These are phyloP conservation scores for Mycalesis mineus DNA, from an alignment of 2,888 invertebrate species.

Conservation along the genomic window DNA sequence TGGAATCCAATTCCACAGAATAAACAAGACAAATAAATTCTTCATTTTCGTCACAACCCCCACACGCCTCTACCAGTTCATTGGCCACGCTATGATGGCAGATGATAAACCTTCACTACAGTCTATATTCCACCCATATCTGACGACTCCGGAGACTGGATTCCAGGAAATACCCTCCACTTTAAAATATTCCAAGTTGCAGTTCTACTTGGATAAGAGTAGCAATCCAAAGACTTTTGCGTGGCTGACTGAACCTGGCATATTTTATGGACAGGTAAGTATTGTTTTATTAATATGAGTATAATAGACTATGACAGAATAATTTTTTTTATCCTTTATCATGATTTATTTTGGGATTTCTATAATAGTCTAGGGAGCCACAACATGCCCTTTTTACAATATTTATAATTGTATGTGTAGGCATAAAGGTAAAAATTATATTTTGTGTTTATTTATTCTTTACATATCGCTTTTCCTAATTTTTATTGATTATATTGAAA, in stretches of 20 bases:
- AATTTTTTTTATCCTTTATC: not conserved
- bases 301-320: no score
- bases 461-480: no score
- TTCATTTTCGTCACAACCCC: conserved; percentile 91
- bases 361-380: no score
- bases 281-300: not conserved
- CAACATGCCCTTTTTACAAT: no score
- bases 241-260: conserved; percentile 91
- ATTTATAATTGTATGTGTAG: no score
- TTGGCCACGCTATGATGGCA: conserved; percentile 82
- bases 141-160: conserved; percentile 83
- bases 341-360: no score
- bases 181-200: conserved; percentile 86
- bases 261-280: conserved; percentile 86
- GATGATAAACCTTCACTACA: conserved; percentile 89
- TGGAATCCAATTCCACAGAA: conserved; percentile 89
- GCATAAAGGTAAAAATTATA: no score
- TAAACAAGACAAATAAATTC: conserved; percentile 84
- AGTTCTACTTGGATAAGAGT: conserved; percentile 84
- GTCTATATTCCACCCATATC: conserved; percentile 87
- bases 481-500: no score
- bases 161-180: conserved; percentile 86
- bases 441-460: no score
- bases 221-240: conserved; percentile 87
- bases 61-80: conserved; percentile 91